Evolutionary conservation across 2,797 vertebrate species (phyloP), one percentile per base, ranked within the genome.

Genomic region (Peromyscus attwateri): DNA sequence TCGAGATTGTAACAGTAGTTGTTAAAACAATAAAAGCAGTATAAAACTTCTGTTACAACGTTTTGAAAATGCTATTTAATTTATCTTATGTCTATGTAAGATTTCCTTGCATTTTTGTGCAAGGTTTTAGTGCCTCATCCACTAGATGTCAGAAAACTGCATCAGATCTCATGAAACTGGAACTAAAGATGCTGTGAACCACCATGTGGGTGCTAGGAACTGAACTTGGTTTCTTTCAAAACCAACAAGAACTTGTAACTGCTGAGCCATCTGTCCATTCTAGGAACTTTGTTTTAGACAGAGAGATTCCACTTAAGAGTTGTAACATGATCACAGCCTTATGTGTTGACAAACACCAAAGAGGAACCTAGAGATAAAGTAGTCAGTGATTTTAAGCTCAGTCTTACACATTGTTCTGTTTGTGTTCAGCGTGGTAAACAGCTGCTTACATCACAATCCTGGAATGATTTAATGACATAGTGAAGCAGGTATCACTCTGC

Each of bases 261-360:
- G 25, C 43, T 52, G 43, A 52, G 64, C 1, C 14, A 49, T 52
- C 11, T 68, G 11, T 46, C 43, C 9, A 6, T 16, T 5, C 1
- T 52, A 6, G 27, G 21, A 76, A 12, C 31, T 55, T 0, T 0
- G 1, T 84, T 11, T 64, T 17, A 34, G n/a, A 83, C 68, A 92
- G 19, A 71, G 37, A 82, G 14, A 19, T 37, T 37, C 19, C 2
- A 10, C 43, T 46, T 57, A 64, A 49, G 9, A 52, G 34, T 1
- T 29, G 43, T 21, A 31, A 25, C 2, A 37, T 3, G 73, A 10
- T 9, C 19, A 2, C 1, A n/a, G 3, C 0, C 4, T 62, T 31
- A 4, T 1, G 29, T 29, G 4, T n/a, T 88, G n/a, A 70, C 27
- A 90, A 80, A 77, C 11, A 79, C 40, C 37, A n/a, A 90, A 73